Conservation (phyloP, 2,888 invertebrate genomes). For the Aradus depressus region DNA sequence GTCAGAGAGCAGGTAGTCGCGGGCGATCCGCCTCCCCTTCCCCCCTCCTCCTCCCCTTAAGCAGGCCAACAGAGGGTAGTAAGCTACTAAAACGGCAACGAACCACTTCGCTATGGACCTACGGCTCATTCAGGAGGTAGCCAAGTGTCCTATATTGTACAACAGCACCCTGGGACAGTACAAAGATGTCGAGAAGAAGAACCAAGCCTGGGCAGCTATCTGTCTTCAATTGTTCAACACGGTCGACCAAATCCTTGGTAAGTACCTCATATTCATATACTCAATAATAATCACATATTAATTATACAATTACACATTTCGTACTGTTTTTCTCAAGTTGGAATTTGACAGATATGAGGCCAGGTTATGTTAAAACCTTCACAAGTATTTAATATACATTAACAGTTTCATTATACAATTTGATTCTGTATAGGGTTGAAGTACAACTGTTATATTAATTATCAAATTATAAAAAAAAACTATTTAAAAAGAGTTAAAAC, state of each 20-base stretch:
- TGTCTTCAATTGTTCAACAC: background rate
- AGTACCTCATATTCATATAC: background rate
- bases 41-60: background rate
- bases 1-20: background rate
- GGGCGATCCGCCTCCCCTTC: background rate
- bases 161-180: conserved; percentile 1
- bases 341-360: too few species aligned
- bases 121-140: conserved; percentile 8
- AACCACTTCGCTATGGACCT: conserved; percentile 11
- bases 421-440: too few species aligned
- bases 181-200: conserved; percentile 5
- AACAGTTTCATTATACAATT: too few species aligned
- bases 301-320: background rate
- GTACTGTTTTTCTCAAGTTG: background rate
- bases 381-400: too few species aligned
- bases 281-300: too few species aligned
- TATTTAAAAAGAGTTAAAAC: too few species aligned
- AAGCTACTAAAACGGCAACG: too few species aligned
- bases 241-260: background rate
- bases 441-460: too few species aligned
- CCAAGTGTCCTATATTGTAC: conserved; percentile 7
- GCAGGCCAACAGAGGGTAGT: too few species aligned
- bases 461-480: too few species aligned
- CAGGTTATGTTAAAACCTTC: too few species aligned
- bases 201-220: conserved; percentile 5